Base-by-base conservation (phyloP, 2,797 vertebrate species). In the Notolepis coatsorum region DNA sequence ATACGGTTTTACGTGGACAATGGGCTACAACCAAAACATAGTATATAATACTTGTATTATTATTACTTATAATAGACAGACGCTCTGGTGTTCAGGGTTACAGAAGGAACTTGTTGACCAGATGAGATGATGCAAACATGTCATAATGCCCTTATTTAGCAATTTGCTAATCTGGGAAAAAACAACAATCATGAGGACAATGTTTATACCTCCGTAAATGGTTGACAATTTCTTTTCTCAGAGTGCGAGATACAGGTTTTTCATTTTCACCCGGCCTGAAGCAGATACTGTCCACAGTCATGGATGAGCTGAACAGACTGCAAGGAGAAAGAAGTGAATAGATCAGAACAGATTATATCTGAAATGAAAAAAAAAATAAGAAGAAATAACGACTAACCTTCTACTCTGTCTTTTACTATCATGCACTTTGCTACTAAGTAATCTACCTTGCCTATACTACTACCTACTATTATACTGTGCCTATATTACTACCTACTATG, bases 291-390 rank as follows among this genome's bases (percentile, higher is more conserved):
- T 94, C 91, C 80, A 94, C 81, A 61, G 85, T 87, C 67, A 80
- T 70, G 0, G 92, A 92, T 9, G 91, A 92, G 55, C 86, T 84
- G 66, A 95, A 95, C 68, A 95, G 85, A 85, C 94, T 95, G 70
- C 13, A 60, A 63, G 54, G 37, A 71, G 4, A 82, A 51, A 23
- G 35, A 25, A 52, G 31, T 30, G 9, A 33, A 3, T 15, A 37
- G 15, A 6, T 52, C 15, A 7, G 31, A 23, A 37, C 5, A 35
- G 31, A 35, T 35, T 8, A 35, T 8, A 45, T 21, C 23, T 49
- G 24, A 5, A 13, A 27, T n/a, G n/a, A n/a, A n/a, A n/a, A n/a
- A n/a, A n/a, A n/a, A n/a, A n/a, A n/a, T n/a, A n/a, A n/a, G n/a
- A n/a, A n/a, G n/a, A n/a, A n/a, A n/a, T n/a, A n/a, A n/a, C n/a